A percentile compares a stretch with the other conserved stretches of the same genome.
phyloP scores from a whole-genome alignment of 1,140 invertebrate genomes.

The Triops longicaudatus region DNA sequence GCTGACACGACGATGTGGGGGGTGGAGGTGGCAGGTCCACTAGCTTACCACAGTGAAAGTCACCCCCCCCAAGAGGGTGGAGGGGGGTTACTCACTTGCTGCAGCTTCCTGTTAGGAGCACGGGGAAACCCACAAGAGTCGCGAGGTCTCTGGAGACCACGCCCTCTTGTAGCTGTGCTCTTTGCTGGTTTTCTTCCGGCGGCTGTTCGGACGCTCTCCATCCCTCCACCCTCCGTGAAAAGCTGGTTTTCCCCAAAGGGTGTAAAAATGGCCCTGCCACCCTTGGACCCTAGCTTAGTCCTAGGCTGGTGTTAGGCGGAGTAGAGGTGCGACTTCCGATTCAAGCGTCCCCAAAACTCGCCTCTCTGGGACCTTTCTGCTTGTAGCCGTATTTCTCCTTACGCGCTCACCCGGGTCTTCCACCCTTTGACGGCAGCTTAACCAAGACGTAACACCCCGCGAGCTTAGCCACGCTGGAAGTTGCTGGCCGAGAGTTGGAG shows the following conservation, averaged over 20 bases:
- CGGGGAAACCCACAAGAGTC: neutral
- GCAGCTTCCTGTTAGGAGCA: neutral
- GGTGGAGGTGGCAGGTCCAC: neutral
- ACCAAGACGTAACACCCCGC: too few species aligned
- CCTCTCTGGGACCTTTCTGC: too few species aligned
- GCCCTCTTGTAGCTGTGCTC: neutral
- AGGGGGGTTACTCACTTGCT: too few species aligned
- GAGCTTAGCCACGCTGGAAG: too few species aligned
- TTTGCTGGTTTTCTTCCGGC: neutral
- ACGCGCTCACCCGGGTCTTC: too few species aligned
- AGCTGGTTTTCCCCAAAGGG: neutral
- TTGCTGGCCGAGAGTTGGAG: too few species aligned
- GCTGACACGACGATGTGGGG: neutral
- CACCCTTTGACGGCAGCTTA: too few species aligned
- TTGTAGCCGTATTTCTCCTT: too few species aligned
- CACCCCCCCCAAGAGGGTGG: neutral
- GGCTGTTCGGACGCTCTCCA: neutral
- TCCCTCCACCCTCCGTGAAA: neutral
- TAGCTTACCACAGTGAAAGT: neutral
- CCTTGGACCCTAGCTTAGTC: constrained; percentile 5
- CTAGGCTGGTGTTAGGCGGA: constrained; percentile 5
- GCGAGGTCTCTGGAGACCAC: neutral
- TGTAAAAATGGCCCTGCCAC: constrained; percentile 4
- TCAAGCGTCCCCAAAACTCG: too few species aligned
- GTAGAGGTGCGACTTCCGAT: neutral